phyloP scores from a whole-genome alignment of 2,888 invertebrate genomes.

The Zele albiditarsus region DNA sequence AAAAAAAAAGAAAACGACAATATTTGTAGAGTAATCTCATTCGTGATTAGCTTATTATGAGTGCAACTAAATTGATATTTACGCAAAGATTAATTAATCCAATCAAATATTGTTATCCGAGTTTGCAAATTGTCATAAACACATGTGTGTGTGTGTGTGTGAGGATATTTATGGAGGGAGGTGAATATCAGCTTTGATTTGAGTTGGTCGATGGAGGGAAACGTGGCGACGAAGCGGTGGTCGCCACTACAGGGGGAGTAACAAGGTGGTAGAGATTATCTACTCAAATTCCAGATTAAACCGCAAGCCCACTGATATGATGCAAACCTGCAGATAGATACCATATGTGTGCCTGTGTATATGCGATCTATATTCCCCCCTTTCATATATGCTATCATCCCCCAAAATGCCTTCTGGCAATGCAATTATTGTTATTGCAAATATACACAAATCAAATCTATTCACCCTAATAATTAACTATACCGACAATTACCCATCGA shows the following conservation, averaged over 20 bases:
- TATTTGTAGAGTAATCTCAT: no score
- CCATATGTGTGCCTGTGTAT: constrained; percentile 4
- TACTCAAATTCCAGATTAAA: constrained; percentile 6
- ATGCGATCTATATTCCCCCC: background rate
- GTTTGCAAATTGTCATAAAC: background rate
- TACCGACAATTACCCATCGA: background rate
- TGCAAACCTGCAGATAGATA: constrained; percentile 25
- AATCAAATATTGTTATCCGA: background rate
- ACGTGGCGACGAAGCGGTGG: no score
- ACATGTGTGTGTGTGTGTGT: no score
- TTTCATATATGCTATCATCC: background rate
- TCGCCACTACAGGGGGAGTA: background rate
- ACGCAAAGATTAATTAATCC: constrained; percentile 1
- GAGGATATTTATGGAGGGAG: background rate
- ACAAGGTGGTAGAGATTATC: background rate
- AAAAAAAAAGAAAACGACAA: background rate
- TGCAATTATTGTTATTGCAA: background rate
- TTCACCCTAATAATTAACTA: background rate
- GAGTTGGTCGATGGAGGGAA: background rate
- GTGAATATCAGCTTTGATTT: background rate
- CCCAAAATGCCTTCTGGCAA: background rate
- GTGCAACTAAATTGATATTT: background rate
- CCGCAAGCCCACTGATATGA: constrained; percentile 22
- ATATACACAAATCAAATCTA: background rate
- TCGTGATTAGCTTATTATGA: no score